Evolutionary conservation across 2,888 invertebrate genomes (phyloP).

Genomic region (Acrocyrtus sp.): DNA sequence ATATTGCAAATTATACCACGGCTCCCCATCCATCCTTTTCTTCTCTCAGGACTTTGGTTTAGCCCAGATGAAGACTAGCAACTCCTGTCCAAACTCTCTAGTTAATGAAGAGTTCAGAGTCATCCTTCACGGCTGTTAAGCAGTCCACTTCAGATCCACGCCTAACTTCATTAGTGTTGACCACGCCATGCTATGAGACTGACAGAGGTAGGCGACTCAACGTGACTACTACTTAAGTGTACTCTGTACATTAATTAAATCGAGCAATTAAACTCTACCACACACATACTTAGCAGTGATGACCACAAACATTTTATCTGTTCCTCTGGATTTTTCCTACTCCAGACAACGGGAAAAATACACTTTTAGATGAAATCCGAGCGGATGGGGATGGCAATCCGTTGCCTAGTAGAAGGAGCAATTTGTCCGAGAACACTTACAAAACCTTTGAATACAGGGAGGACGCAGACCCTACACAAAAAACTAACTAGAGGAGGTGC

Average conservation of each 20-base stretch:
- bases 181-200: conserved; percentile 31
- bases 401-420: conserved; percentile 51
- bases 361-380: conserved; percentile 58
- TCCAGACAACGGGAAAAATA: conserved; percentile 61
- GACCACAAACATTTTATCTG: too few species aligned
- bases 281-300: too few species aligned
- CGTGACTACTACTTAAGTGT: too few species aligned
- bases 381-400: conserved; percentile 60
- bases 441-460: conserved; percentile 36
- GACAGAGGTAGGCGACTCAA: conserved; percentile 47
- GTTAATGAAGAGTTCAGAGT: conserved; percentile 33
- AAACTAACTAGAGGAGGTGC: background rate
- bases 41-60: conserved; percentile 13
- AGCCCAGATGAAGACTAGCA: conserved; percentile 17
- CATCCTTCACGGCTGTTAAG: conserved; percentile 8
- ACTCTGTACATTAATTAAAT: too few species aligned
- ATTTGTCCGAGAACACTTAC: conserved; percentile 30
- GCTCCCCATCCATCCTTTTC: conserved; percentile 23
- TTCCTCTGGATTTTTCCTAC: too few species aligned
- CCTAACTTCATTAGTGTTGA: background rate
- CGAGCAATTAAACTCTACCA: too few species aligned
- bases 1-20: conserved; percentile 7
- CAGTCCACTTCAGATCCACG: conserved; percentile 23
- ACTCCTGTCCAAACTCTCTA: conserved; percentile 31
- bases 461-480: conserved; percentile 29